These are phyloP conservation scores for Epizoanthus stellaris DNA, from an alignment of 92 coral and sea anemone genomes.

Conservation along the genomic window DNA sequence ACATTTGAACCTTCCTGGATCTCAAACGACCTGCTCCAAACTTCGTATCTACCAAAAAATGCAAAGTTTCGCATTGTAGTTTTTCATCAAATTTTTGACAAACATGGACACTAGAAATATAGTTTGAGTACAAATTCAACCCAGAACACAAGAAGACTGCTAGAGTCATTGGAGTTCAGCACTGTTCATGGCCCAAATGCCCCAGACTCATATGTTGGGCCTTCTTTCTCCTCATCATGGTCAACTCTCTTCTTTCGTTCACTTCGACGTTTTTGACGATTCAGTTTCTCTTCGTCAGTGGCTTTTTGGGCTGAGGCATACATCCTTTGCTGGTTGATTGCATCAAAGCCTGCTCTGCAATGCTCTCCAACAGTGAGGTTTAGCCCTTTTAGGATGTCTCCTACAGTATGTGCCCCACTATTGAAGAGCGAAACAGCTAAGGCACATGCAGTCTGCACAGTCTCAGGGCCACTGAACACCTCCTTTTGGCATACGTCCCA, in stretches of 20 bases:
- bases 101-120: neutral
- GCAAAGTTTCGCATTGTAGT: slow-evolving; percentile 9
- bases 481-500: slow-evolving; percentile 60
- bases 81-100: slow-evolving; percentile 9
- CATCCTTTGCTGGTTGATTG: slow-evolving; percentile 51
- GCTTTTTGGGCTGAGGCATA: slow-evolving; percentile 51
- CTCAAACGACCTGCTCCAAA: slow-evolving; percentile 33
- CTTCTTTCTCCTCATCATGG: slow-evolving; percentile 51
- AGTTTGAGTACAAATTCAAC: neutral
- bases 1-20: neutral
- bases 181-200: slow-evolving; percentile 39
- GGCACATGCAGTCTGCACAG: slow-evolving; percentile 49
- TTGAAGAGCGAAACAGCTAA: slow-evolving; percentile 46
- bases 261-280: slow-evolving; percentile 49
- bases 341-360: slow-evolving; percentile 49
- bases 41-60: slow-evolving; percentile 9
- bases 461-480: slow-evolving; percentile 51
- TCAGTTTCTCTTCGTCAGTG: slow-evolving; percentile 40
- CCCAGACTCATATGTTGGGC: slow-evolving; percentile 56
- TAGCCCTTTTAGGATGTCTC: slow-evolving; percentile 30
- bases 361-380: slow-evolving; percentile 35
- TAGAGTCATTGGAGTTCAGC: neutral
- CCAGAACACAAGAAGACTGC: slow-evolving; percentile 5
- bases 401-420: slow-evolving; percentile 41
- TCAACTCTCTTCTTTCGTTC: slow-evolving; percentile 46